phyloP scores from a whole-genome alignment of 35 echinoderm and acorn worm species.

The Heliocidaris erythrogramma region DNA sequence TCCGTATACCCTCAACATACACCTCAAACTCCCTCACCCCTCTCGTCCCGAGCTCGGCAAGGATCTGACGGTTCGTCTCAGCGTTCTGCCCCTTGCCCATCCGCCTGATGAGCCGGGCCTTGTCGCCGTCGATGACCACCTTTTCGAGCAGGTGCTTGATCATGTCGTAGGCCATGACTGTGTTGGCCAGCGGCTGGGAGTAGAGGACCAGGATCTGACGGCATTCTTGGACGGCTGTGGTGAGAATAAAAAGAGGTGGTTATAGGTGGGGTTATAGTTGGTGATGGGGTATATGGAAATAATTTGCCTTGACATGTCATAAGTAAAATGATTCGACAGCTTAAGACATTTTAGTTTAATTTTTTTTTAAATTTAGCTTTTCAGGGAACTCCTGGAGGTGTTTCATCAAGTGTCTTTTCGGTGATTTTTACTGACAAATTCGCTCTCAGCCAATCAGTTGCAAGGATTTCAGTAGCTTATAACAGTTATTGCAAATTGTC shows the following conservation, averaged over 20 bases:
- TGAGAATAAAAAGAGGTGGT: neutral
- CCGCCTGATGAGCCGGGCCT: conserved; percentile 74
- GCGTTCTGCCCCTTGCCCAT: conserved; percentile 58
- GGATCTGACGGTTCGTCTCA: conserved; percentile 65
- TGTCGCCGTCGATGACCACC: conserved; percentile 80
- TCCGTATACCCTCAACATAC: conserved; percentile 63
- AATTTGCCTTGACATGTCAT: neutral
- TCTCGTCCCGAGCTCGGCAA: conserved; percentile 75
- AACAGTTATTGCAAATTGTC: too few relatives aligned
- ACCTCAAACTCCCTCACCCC: conserved; percentile 82
- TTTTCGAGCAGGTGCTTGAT: conserved; percentile 70
- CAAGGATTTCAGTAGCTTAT: too few relatives aligned
- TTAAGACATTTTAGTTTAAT: neutral
- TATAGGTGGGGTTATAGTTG: neutral
- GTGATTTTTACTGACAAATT: too few relatives aligned
- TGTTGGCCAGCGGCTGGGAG: conserved; percentile 61
- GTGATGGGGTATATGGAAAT: neutral
- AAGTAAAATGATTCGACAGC: neutral
- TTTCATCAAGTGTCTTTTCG: too few relatives aligned
- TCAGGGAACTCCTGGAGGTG: neutral
- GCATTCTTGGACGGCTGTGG: conserved; percentile 70
- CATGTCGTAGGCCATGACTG: conserved; percentile 77
- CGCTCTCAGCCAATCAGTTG: too few relatives aligned
- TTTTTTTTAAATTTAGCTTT: neutral
- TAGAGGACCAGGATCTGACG: conserved; percentile 66